These are phyloP conservation scores for Heliconius hermathena DNA, from an alignment of 1,140 invertebrate species.

Conservation along the genomic window DNA sequence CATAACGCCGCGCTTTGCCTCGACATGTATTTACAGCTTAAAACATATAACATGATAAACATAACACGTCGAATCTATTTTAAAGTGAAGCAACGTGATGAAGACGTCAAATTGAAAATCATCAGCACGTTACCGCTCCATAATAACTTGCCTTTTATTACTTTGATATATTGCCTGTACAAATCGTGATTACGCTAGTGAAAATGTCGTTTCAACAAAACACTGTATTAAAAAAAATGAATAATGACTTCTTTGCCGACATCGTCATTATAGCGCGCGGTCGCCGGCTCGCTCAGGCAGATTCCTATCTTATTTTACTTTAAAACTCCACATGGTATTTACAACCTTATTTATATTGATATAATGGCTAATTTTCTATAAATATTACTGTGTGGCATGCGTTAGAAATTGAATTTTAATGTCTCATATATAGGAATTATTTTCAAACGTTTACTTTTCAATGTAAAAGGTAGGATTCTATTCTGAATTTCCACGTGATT, in stretches of 20 bases:
- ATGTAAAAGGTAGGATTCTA: slow-evolving; percentile 48
- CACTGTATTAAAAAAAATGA: slow-evolving; percentile 80
- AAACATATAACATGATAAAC: background rate
- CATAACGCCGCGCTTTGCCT: no score
- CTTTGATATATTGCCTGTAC: slow-evolving; percentile 76
- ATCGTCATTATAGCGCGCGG: slow-evolving; percentile 73
- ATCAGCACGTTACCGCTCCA: slow-evolving; percentile 58
- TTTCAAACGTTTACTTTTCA: slow-evolving; percentile 42
- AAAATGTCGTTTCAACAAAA: slow-evolving; percentile 81
- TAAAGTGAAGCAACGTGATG: slow-evolving; percentile 59
- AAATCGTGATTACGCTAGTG: slow-evolving; percentile 78
- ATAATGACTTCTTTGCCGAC: slow-evolving; percentile 79
- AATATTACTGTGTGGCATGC: background rate
- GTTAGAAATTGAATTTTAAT: slow-evolving; percentile 38
- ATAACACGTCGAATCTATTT: slow-evolving; percentile 44
- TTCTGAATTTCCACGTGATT: slow-evolving; percentile 69
- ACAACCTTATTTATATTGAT: slow-evolving; percentile 28
- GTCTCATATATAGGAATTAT: slow-evolving; percentile 40
- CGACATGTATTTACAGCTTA: background rate
- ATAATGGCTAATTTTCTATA: slow-evolving; percentile 38
- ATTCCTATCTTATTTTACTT: slow-evolving; percentile 66
- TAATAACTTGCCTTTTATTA: slow-evolving; percentile 73
- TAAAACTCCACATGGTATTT: slow-evolving; percentile 31
- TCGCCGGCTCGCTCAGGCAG: slow-evolving; percentile 62
- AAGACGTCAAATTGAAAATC: slow-evolving; percentile 79